Conservation (phyloP, 2,113 vertebrate species). For the Lagopus muta region DNA sequence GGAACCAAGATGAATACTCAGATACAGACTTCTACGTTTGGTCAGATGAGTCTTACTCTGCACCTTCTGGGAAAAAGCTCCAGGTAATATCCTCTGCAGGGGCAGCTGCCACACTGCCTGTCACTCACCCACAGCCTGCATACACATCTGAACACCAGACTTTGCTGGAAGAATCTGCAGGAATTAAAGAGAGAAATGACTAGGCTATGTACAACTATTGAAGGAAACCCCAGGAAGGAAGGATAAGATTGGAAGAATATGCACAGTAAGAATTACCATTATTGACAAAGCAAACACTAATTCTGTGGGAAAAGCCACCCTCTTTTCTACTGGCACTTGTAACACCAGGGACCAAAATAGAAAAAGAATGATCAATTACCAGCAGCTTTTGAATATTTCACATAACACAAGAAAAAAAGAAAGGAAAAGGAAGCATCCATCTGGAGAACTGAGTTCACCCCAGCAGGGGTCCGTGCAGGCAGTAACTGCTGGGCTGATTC, state of each 20-base stretch:
- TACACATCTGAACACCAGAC: neutral
- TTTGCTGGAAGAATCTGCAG: neutral
- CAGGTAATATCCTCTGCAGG: neutral
- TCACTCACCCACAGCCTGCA: neutral
- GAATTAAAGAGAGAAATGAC: neutral
- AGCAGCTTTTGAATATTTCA: neutral
- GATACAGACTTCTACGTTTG: conserved; percentile 17
- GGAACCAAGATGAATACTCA: conserved; percentile 45
- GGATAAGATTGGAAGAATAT: neutral
- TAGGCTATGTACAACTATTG: neutral
- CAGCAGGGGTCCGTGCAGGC: neutral
- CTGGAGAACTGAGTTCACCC: neutral
- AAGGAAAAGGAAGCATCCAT: neutral
- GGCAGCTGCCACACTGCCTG: neutral
- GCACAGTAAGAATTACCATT: neutral
- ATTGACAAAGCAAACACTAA: neutral
- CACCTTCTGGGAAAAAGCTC: conserved; percentile 25
- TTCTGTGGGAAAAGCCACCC: accelerated
- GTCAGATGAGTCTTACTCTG: conserved; percentile 25
- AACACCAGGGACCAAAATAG: neutral
- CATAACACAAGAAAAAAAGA: neutral
- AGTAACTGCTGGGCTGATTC: neutral
- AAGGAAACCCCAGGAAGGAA: neutral
- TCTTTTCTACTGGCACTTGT: neutral
- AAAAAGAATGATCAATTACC: neutral